These are phyloP conservation scores for Xestia sexstrigata DNA, from an alignment of 2,888 invertebrate genomes.

Conservation along the genomic window DNA sequence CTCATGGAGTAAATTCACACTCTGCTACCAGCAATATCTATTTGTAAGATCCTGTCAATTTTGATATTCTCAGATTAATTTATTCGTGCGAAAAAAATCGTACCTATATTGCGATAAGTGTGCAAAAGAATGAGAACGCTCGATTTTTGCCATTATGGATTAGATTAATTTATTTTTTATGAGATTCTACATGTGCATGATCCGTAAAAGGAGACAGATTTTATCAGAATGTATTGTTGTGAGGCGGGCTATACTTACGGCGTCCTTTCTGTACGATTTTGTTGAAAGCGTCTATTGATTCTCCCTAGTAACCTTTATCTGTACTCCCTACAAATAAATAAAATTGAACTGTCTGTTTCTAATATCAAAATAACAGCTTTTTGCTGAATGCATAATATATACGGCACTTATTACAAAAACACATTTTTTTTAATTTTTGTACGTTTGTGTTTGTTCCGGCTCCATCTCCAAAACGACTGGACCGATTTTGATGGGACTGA, in stretches of 20 bases:
- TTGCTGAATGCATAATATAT: no score
- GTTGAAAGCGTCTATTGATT: not conserved
- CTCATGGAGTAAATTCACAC: conserved; percentile 14
- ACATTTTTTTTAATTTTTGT: no score
- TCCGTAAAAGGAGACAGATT: not conserved
- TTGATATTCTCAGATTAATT: conserved; percentile 17
- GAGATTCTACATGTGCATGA: conserved; percentile 13
- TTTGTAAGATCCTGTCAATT: conserved; percentile 12
- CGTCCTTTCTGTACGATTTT: conserved; percentile 3
- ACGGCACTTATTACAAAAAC: no score
- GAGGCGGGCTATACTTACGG: not conserved
- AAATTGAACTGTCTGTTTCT: no score
- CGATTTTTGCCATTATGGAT: not conserved
- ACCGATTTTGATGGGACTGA: no score
- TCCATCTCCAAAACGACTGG: no score
- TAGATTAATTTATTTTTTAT: conserved; percentile 7
- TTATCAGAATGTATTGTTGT: not conserved
- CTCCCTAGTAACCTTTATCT: not conserved
- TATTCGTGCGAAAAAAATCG: conserved; percentile 14
- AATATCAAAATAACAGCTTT: no score
- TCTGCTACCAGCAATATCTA: conserved; percentile 14
- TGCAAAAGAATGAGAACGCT: not conserved
- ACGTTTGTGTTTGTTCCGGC: no score
- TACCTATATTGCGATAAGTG: not conserved
- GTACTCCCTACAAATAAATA: no score